phyloP scores from a whole-genome alignment of 2,888 invertebrate genomes.

The Coelinius sp. region DNA sequence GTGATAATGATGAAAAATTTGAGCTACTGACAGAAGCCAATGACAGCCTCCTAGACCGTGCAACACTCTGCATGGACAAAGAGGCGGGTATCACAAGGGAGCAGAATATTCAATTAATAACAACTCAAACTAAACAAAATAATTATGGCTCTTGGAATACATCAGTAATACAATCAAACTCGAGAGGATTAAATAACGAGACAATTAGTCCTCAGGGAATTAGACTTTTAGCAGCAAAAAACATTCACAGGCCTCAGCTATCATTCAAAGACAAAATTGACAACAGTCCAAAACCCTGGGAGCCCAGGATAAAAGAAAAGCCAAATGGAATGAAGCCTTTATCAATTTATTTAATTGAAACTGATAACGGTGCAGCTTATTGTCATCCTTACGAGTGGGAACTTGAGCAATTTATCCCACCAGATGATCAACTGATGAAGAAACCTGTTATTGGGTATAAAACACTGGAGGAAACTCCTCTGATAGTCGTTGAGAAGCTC shows the following conservation, averaged over 20 bases:
- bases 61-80: slow-evolving; percentile 77
- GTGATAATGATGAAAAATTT: slow-evolving; percentile 78
- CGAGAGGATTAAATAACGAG: neutral
- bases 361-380: slow-evolving; percentile 73
- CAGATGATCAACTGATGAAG: slow-evolving; percentile 72
- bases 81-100: slow-evolving; percentile 76
- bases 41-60: slow-evolving; percentile 86
- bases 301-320: slow-evolving; percentile 87
- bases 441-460: slow-evolving; percentile 71
- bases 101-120: slow-evolving; percentile 72
- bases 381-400: slow-evolving; percentile 94
- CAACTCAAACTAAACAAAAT: slow-evolving; percentile 70
- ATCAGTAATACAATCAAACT: slow-evolving; percentile 6
- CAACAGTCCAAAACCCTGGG: slow-evolving; percentile 85
- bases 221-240: slow-evolving; percentile 79
- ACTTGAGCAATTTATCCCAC: slow-evolving; percentile 80
- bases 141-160: slow-evolving; percentile 78
- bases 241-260: slow-evolving; percentile 86
- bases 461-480: slow-evolving; percentile 76
- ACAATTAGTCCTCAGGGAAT: slow-evolving; percentile 61
- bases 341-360: slow-evolving; percentile 80
- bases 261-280: slow-evolving; percentile 88
- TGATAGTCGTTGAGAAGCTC: slow-evolving; percentile 79
- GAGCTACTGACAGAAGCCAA: slow-evolving; percentile 87
- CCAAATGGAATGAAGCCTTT: slow-evolving; percentile 90